Evolutionary conservation across 1,140 invertebrate genomes (phyloP).

Genomic region (Linepithema humile): DNA sequence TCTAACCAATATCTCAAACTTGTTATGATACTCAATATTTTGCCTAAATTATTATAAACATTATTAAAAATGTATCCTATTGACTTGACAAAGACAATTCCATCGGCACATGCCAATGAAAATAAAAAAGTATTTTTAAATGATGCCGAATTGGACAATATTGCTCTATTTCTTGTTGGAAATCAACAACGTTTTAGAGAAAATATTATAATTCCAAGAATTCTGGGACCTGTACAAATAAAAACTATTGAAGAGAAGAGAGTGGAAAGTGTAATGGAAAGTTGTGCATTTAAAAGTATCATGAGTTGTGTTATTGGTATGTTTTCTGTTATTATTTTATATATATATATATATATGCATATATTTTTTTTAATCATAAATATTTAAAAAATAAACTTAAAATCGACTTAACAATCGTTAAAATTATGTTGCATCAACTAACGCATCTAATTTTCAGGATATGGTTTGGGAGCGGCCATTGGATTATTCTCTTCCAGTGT

Average conservation of each 20-base stretch:
- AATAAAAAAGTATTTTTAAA: slow-evolving; percentile 61
- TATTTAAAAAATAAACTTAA: slow-evolving; percentile 5
- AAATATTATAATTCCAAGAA: slow-evolving; percentile 92
- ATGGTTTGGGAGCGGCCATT: slow-evolving; percentile 96
- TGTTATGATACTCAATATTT: no score
- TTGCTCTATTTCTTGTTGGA: slow-evolving; percentile 77
- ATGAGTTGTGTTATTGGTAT: slow-evolving; percentile 91
- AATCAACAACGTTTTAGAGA: slow-evolving; percentile 87
- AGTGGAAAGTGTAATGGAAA: slow-evolving; percentile 94
- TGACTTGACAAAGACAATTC: slow-evolving; percentile 16
- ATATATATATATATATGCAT: neutral
- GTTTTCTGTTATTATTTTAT: slow-evolving; percentile 32
- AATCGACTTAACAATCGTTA: neutral
- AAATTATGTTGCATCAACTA: neutral
- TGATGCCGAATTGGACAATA: slow-evolving; percentile 76
- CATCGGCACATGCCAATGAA: neutral
- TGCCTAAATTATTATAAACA: neutral
- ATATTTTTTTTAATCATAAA: neutral
- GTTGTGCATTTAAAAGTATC: slow-evolving; percentile 95
- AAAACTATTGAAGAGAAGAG: slow-evolving; percentile 95
- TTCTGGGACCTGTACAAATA: slow-evolving; percentile 90
- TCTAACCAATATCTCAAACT: no score
- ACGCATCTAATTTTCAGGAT: slow-evolving; percentile 87
- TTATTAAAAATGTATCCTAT: slow-evolving; percentile 43
- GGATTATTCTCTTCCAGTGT: slow-evolving; percentile 98